These are phyloP conservation scores for Drosophila multiciliata DNA, from an alignment of 2,888 invertebrate genomes.

Conservation along the genomic window DNA sequence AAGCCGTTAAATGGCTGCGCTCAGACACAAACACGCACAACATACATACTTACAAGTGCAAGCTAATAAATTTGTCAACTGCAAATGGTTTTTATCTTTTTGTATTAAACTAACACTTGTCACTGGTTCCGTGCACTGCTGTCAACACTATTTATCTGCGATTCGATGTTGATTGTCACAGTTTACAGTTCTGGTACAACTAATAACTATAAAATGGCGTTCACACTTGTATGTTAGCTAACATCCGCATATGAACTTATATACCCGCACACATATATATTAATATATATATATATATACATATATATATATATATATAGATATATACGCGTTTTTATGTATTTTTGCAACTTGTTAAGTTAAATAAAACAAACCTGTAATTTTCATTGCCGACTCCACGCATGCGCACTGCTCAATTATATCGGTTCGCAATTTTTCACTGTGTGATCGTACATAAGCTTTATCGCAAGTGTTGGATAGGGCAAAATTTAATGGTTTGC, in stretches of 20 bases:
- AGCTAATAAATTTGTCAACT: constrained; percentile 28
- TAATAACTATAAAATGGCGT: constrained; percentile 50
- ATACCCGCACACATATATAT: background rate
- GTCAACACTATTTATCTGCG: constrained; percentile 7
- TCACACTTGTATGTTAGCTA: constrained; percentile 9
- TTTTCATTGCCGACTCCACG: constrained; percentile 58
- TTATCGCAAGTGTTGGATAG: constrained; percentile 40
- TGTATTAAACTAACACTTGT: constrained; percentile 11
- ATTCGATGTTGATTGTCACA: background rate
- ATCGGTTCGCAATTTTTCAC: constrained; percentile 55
- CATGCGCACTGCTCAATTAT: constrained; percentile 54
- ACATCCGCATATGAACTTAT: constrained; percentile 7
- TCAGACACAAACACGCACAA: constrained; percentile 23
- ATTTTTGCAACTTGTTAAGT: constrained; percentile 16
- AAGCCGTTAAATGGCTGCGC: constrained; percentile 39
- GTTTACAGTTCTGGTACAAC: constrained; percentile 6
- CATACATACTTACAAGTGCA: constrained; percentile 12
- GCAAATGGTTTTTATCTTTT: constrained; percentile 2
- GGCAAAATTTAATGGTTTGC: constrained; percentile 13
- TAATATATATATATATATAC: background rate
- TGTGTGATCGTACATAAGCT: constrained; percentile 53
- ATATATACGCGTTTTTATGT: background rate
- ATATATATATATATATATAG: background rate
- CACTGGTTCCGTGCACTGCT: constrained; percentile 6
- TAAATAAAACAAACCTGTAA: constrained; percentile 55